These are phyloP conservation scores for Crotophaga sulcirostris DNA, from an alignment of 2,113 vertebrate species.

Conservation along the genomic window DNA sequence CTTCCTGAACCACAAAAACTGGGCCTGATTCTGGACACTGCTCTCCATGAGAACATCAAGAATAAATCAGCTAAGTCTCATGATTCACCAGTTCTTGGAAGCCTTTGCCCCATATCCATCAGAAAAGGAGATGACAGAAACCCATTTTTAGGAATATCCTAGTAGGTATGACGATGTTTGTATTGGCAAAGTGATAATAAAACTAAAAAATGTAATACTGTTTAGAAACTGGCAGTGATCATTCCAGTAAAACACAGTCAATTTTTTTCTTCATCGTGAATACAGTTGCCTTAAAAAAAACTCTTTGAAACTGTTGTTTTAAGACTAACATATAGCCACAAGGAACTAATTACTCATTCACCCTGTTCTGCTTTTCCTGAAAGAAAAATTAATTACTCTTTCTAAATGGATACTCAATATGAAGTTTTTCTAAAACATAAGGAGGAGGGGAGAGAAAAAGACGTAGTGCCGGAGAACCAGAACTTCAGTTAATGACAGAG, in stretches of 20 bases:
- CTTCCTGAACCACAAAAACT: neutral
- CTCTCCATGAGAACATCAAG: neutral
- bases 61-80: neutral
- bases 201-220: neutral
- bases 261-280: neutral
- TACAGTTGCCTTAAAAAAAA: neutral
- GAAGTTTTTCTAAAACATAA: neutral
- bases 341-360: neutral
- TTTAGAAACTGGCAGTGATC: neutral
- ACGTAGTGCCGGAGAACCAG: fast-evolving
- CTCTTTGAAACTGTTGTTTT: neutral
- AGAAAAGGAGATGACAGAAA: neutral
- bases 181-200: neutral
- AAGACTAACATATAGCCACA: neutral
- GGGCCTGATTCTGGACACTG: neutral
- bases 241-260: neutral
- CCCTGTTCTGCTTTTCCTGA: neutral
- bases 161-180: neutral
- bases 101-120: neutral
- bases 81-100: neutral
- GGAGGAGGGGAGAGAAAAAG: neutral
- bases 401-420: neutral
- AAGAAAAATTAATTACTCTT: neutral
- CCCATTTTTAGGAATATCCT: neutral
- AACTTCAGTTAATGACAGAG: neutral